Percentiles rank a stretch among this genome's conserved stretches.
These are phyloP conservation scores for Pachymerium ferrugineum DNA, from an alignment of 2,888 invertebrate species.

Conservation along the genomic window DNA sequence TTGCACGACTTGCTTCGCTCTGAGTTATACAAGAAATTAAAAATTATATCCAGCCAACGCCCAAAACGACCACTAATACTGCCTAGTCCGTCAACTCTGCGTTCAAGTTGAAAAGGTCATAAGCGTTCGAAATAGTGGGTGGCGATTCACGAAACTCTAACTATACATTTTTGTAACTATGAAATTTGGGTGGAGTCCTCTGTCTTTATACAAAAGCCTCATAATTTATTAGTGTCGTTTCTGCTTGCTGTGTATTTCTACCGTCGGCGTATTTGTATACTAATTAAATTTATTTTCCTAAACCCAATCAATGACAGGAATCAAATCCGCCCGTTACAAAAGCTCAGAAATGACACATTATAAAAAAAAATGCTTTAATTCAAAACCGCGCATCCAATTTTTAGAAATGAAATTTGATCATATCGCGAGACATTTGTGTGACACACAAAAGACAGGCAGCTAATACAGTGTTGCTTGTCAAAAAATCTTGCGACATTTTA, in stretches of 20 bases:
- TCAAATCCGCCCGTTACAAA: too few species aligned
- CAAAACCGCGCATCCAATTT: neutral
- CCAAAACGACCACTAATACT: neutral
- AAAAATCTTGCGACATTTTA: neutral
- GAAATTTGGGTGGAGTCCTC: neutral
- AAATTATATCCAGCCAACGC: neutral
- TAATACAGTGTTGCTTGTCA: neutral
- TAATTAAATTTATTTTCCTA: too few species aligned
- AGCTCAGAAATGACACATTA: neutral
- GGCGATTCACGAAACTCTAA: neutral
- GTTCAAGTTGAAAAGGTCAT: neutral
- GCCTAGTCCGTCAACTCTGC: neutral
- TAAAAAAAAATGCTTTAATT: neutral
- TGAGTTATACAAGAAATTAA: conserved; percentile 8
- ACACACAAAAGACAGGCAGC: neutral
- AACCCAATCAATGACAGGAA: too few species aligned
- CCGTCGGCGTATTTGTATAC: too few species aligned
- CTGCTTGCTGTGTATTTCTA: neutral
- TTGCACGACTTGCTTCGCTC: neutral
- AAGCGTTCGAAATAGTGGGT: neutral
- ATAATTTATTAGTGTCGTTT: neutral
- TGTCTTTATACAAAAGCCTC: neutral
- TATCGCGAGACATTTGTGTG: neutral
- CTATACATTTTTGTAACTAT: neutral
- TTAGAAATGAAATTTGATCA: neutral